Evolutionary conservation across 2,888 invertebrate species (phyloP).

Genomic region (Torymus tubicola): DNA sequence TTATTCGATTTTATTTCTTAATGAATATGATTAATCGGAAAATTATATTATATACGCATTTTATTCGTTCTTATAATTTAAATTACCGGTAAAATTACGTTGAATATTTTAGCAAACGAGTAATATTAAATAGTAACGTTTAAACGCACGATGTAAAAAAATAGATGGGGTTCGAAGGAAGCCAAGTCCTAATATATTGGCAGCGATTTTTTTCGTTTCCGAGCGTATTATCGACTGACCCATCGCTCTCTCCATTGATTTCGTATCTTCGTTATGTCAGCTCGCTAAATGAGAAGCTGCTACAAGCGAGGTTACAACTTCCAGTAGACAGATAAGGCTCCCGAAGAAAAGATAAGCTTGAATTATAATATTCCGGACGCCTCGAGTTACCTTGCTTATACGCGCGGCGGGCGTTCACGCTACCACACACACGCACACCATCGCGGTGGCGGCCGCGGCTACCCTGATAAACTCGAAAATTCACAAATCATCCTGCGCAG

Average conservation of each 20-base stretch:
- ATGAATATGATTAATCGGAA: background rate
- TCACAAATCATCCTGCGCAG: constrained; percentile 10
- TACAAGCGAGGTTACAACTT: background rate
- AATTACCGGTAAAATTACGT: too few species aligned
- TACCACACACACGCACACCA: background rate
- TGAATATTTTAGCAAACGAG: too few species aligned
- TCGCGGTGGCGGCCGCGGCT: too few species aligned
- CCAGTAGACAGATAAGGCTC: constrained; percentile 8
- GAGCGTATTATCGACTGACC: too few species aligned
- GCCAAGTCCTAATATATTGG: too few species aligned
- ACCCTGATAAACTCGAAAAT: constrained; percentile 21
- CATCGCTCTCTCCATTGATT: constrained; percentile 6
- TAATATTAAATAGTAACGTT: too few species aligned
- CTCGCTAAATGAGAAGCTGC: constrained; percentile 11
- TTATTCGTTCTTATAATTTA: too few species aligned
- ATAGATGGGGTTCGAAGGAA: too few species aligned
- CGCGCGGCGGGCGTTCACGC: background rate
- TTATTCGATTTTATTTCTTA: constrained; percentile 3
- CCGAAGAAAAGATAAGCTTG: constrained; percentile 20
- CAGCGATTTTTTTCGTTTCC: too few species aligned
- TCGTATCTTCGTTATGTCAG: constrained; percentile 14
- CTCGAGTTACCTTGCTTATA: background rate
- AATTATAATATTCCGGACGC: constrained; percentile 29
- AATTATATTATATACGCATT: background rate
- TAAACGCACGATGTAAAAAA: too few species aligned